Evolutionary conservation across 2,888 invertebrate species (phyloP), one percentile per base, ranked within the genome.

Genomic region (Plemyria rubiginata): DNA sequence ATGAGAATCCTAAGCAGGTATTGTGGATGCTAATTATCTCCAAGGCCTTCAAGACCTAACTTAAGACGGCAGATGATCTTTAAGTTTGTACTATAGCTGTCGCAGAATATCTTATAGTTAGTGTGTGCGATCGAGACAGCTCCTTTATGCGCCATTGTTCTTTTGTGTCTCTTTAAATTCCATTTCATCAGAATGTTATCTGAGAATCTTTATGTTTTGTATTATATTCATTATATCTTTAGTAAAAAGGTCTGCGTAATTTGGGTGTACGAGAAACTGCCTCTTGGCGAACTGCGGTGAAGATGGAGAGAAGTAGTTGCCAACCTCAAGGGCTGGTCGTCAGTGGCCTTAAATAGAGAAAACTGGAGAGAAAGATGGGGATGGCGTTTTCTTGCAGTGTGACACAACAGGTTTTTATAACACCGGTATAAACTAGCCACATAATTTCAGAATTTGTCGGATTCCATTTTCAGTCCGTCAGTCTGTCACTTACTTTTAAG

Each of bases 81-180:
- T 13, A 13, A 32, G 46, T 36, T 29, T 9, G 45, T 32, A 54
- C 7, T 40, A 22, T 32, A 49, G 40, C 50, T 12, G 13, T 43
- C 43, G 28, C 15, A 32, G 46, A 48, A n/a, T 43, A 43, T 22
- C 2, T 32, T 13, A 22, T 48, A 59, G 52, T 57, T 13, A 49
- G 52, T 53, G 11, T 41, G 52, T 53, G 11, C 32, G 36, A 6
- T 54, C 16, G 52, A 46, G 52, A 2, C 45, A 28, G 49, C 38
- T 54, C 22, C 29, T 59, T 51, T n/a, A 36, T 29, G 12, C 29
- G n/a, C 60, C 58, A 70, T 70, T 67, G 70, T 68, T 68, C 67
- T 70, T 66, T 67, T 66, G 69, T 69, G 45, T 63, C 55, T 62
- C 51, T 61, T 54, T 57, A 58, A 48, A 67, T 70, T 65, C 57